These are phyloP conservation scores for Vannuccia rotundouncinata DNA, from an alignment of 2,888 invertebrate species.

Conservation along the genomic window DNA sequence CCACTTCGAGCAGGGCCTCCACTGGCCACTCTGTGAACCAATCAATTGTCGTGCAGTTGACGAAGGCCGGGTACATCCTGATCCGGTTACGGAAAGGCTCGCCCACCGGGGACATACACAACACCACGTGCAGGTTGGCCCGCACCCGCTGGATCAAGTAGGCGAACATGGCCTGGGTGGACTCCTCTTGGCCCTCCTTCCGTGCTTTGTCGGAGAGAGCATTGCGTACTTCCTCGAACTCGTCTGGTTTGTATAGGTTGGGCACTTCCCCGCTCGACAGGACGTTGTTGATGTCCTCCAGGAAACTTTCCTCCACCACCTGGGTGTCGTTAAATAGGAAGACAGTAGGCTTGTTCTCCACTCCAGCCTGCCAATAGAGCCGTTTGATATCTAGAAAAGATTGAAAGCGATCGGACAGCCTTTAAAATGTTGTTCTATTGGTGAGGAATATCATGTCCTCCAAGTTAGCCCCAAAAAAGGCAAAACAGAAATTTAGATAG, in stretches of 20 bases:
- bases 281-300: conserved; percentile 80
- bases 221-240: conserved; percentile 68
- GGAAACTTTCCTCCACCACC: conserved; percentile 72
- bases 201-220: conserved; percentile 51
- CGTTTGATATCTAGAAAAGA: conserved; percentile 63
- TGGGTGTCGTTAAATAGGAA: conserved; percentile 79
- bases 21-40: conserved; percentile 84
- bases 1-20: conserved; percentile 79
- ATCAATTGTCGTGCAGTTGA: conserved; percentile 79
- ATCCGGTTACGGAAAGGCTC: conserved; percentile 69
- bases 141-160: conserved; percentile 73
- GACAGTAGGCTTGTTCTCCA: conserved; percentile 68
- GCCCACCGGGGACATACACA: conserved; percentile 82
- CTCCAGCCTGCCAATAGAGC: conserved; percentile 68
- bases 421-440: too few relatives aligned
- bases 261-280: conserved; percentile 79
- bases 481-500: too few relatives aligned
- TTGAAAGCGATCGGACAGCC: too few relatives aligned
- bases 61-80: conserved; percentile 77
- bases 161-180: conserved; percentile 63
- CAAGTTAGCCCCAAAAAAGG: too few relatives aligned
- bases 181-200: conserved; percentile 55
- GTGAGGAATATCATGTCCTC: too few relatives aligned
- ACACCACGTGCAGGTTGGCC: conserved; percentile 69
- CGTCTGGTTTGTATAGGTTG: conserved; percentile 77